Evolutionary conservation across 2,888 invertebrate genomes (phyloP).

Genomic region (Callyntrura guangdongensis): DNA sequence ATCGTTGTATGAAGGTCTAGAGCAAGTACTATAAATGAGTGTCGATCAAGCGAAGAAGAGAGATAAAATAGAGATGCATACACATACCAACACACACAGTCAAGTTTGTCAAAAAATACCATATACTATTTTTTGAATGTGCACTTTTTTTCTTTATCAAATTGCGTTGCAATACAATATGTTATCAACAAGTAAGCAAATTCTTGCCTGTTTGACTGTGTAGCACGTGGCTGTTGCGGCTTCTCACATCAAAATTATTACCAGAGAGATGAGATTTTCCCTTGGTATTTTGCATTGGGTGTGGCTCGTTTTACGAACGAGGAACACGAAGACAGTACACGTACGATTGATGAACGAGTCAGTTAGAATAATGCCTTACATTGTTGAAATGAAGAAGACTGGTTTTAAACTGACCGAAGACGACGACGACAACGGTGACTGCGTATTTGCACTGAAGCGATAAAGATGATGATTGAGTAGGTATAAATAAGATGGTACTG

Average conservation of each 20-base stretch:
- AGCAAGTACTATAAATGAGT: conserved; percentile 57
- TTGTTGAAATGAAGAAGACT: background rate
- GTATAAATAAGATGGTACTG: too few species aligned
- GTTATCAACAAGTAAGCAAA: too few species aligned
- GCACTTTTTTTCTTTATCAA: background rate
- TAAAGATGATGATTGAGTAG: too few species aligned
- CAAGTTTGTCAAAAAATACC: conserved; percentile 57
- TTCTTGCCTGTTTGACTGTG: too few species aligned
- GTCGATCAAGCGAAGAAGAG: conserved; percentile 50
- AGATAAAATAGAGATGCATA: background rate
- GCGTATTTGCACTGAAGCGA: background rate
- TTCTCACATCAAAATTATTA: background rate
- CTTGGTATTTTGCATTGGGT: background rate
- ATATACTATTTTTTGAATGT: background rate
- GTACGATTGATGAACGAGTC: background rate
- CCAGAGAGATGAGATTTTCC: background rate
- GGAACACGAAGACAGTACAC: background rate
- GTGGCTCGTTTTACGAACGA: background rate
- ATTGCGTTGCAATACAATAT: conserved; percentile 5
- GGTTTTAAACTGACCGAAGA: background rate
- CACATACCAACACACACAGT: background rate
- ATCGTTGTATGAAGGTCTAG: conserved; percentile 66
- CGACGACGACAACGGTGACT: background rate
- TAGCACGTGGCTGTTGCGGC: conserved; percentile 8
- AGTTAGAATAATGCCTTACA: background rate